These are phyloP conservation scores for Microplitis demolitor DNA, from an alignment of 1,140 invertebrate genomes.

Conservation along the genomic window DNA sequence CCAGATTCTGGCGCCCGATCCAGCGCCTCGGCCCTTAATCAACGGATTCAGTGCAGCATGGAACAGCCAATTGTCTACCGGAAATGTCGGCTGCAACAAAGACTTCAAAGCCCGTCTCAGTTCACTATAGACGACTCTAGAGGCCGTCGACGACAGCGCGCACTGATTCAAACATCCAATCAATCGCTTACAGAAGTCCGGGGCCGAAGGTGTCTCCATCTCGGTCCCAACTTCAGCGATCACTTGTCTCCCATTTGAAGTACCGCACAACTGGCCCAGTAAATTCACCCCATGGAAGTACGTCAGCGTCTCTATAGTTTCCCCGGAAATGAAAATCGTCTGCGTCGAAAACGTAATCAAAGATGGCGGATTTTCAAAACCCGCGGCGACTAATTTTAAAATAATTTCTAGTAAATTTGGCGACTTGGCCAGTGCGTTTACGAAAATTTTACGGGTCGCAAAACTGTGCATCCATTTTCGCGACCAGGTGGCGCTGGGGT, in stretches of 20 bases:
- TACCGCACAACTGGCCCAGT: constrained; percentile 46
- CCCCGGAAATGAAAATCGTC: constrained; percentile 50
- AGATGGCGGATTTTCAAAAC: constrained; percentile 41
- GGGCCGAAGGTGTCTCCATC: constrained; percentile 35
- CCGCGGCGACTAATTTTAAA: constrained; percentile 36
- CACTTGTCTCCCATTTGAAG: constrained; percentile 41
- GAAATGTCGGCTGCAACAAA: constrained; percentile 40
- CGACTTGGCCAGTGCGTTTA: constrained; percentile 44
- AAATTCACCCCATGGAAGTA: constrained; percentile 53
- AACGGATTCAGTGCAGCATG: constrained; percentile 46
- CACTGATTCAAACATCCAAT: constrained; percentile 46
- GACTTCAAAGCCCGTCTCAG: constrained; percentile 41
- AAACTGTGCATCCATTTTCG: constrained; percentile 51
- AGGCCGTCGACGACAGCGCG: constrained; percentile 37
- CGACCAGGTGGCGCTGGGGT: constrained; percentile 54
- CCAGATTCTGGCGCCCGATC: constrained; percentile 46
- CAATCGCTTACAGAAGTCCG: constrained; percentile 46
- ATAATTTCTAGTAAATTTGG: constrained; percentile 46
- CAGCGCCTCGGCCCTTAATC: constrained; percentile 26
- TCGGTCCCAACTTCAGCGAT: constrained; percentile 40
- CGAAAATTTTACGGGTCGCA: constrained; percentile 45
- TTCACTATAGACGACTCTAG: constrained; percentile 47
- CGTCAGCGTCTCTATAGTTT: constrained; percentile 51
- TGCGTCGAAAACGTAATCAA: constrained; percentile 36
- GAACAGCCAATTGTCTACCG: constrained; percentile 49